phyloP scores from a whole-genome alignment of 2,797 vertebrate species.

The Pogoniulus pusillus region DNA sequence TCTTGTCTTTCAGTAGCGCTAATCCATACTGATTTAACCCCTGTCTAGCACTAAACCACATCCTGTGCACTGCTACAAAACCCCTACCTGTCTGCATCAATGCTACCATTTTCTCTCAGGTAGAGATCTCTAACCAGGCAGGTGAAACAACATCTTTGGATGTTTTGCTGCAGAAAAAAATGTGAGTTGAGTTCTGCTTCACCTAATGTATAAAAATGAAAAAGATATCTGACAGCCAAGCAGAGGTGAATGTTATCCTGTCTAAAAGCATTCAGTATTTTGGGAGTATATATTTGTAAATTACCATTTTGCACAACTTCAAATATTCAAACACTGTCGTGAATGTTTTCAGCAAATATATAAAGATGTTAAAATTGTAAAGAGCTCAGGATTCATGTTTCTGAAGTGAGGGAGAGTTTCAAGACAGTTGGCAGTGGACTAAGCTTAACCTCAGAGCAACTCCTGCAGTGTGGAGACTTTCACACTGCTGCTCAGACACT shows the following conservation, averaged over 20 bases:
- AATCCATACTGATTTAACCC: neutral
- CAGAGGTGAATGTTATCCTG: neutral
- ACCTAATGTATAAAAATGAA: neutral
- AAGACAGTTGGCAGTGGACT: neutral
- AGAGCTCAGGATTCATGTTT: neutral
- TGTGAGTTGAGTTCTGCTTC: rapidly evolving
- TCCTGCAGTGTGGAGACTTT: neutral
- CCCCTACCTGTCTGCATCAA: neutral
- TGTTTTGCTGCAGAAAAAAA: neutral
- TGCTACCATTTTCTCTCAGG: neutral
- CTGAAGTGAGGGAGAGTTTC: neutral
- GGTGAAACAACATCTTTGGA: neutral
- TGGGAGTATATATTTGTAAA: neutral
- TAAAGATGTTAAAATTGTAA: neutral
- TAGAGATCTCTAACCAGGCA: neutral
- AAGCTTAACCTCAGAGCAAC: neutral
- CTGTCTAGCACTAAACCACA: neutral
- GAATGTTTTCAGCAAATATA: neutral
- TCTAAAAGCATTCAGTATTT: neutral
- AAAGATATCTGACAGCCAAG: neutral
- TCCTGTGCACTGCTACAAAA: neutral
- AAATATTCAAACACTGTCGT: neutral
- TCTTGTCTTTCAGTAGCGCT: neutral
- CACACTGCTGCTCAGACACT: neutral
- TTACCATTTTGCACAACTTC: neutral